Evolutionary conservation across 2,113 vertebrate genomes (phyloP).

Genomic region (Channa maculata): DNA sequence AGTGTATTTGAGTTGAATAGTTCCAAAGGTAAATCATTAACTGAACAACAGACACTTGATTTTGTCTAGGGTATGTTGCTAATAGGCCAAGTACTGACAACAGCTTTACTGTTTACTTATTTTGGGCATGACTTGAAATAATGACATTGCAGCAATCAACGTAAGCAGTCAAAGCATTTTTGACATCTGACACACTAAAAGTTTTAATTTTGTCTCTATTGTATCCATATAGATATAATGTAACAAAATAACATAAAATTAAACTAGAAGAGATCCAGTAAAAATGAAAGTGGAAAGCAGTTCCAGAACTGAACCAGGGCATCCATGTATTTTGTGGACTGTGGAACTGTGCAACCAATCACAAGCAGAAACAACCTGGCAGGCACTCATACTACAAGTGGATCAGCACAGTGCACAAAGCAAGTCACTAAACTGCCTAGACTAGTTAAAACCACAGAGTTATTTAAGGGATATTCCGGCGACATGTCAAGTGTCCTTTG

Average conservation of each 20-base stretch:
- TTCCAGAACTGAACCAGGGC: too few relatives aligned
- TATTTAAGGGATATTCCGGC: conserved; percentile 15
- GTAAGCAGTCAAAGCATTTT: background rate
- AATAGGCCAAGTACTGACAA: conserved; percentile 26
- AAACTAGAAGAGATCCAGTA: background rate
- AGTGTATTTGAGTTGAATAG: conserved; percentile 12
- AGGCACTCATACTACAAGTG: conserved; percentile 29
- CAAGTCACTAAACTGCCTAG: conserved; percentile 21
- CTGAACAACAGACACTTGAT: background rate
- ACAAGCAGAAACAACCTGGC: conserved; percentile 43
- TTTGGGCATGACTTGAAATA: background rate
- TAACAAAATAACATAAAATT: background rate
- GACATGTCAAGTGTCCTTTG: conserved; percentile 15
- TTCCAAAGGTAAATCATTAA: conserved; percentile 43
- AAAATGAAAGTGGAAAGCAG: background rate
- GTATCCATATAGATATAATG: too few relatives aligned
- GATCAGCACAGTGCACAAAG: conserved; percentile 24
- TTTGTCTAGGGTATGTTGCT: background rate
- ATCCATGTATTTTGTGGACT: background rate
- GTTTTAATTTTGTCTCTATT: background rate
- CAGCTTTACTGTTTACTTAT: background rate
- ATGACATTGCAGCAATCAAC: background rate
- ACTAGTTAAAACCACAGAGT: conserved; percentile 27
- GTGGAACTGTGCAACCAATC: conserved; percentile 23
- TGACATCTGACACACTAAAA: background rate